Conservation (phyloP, 1,140 invertebrate genomes). For the Drosophila serrata region DNA sequence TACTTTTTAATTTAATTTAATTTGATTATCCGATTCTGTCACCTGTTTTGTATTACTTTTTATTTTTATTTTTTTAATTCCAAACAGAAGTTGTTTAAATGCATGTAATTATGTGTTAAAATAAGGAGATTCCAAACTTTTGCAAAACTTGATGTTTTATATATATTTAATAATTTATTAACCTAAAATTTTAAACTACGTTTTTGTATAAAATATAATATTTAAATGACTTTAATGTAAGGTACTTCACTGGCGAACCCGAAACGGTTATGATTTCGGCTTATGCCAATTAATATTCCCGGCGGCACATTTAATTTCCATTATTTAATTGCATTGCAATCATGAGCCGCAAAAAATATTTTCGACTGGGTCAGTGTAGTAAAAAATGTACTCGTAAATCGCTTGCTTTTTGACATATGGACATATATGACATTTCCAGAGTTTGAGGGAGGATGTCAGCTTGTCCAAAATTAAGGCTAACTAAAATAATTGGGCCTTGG, state of each 20-base stretch:
- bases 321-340: constrained; percentile 55
- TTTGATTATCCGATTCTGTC: background rate
- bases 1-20: background rate
- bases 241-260: background rate
- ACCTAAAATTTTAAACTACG: background rate
- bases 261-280: background rate
- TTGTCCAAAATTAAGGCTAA: constrained; percentile 17
- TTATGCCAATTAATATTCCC: constrained; percentile 11
- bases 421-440: constrained; percentile 17
- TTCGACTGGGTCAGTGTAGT: background rate
- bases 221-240: background rate
- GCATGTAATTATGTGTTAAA: background rate
- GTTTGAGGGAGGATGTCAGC: background rate
- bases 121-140: background rate
- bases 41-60: background rate
- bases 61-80: background rate
- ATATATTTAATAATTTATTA: background rate
- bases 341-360: background rate
- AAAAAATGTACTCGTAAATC: constrained; percentile 23
- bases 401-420: constrained; percentile 28
- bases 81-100: background rate
- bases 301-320: constrained; percentile 26
- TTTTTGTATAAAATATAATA: background rate
- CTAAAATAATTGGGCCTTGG: constrained; percentile 42
- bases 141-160: no score